A percentile compares a stretch with the other conserved stretches of the same genome.
Evolutionary conservation across 2,113 vertebrate genomes (phyloP).

Genomic region (Rhabdomys dilectus): DNA sequence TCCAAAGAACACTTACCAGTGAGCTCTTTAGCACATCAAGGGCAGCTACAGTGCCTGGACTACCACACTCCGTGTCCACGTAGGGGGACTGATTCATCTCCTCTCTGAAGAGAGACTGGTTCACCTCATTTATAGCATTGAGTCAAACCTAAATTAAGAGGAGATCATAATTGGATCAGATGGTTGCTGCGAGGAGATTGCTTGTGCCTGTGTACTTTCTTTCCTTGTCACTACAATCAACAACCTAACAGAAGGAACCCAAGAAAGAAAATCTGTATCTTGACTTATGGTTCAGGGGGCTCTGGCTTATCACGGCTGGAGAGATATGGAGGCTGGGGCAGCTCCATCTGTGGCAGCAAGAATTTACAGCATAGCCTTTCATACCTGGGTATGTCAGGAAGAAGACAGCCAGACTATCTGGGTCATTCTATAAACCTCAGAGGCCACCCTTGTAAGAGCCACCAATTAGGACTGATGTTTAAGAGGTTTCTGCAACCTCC

Average conservation of each 20-base stretch:
- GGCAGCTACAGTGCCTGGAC: accelerated
- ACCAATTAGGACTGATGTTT: neutral
- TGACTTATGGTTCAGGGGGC: neutral
- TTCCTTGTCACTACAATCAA: neutral
- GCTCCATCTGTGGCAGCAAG: neutral
- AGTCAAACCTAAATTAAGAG: neutral
- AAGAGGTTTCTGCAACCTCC: neutral
- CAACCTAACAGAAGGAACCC: neutral
- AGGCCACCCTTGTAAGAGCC: too few species aligned
- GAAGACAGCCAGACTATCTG: neutral
- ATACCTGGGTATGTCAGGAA: neutral
- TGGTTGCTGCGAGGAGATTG: neutral
- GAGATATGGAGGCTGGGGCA: neutral
- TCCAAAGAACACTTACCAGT: neutral
- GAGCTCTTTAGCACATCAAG: neutral
- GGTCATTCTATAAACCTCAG: too few species aligned
- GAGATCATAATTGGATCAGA: neutral
- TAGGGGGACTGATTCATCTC: neutral
- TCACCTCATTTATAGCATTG: neutral
- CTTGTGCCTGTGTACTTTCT: neutral
- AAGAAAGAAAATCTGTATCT: neutral
- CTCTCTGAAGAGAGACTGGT: neutral
- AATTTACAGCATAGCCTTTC: neutral
- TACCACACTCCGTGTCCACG: neutral
- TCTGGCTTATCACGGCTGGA: neutral